Evolutionary conservation across 1,140 invertebrate genomes (phyloP), one percentile per base, ranked within the genome.

Genomic region (Paralvinella palmiformis): DNA sequence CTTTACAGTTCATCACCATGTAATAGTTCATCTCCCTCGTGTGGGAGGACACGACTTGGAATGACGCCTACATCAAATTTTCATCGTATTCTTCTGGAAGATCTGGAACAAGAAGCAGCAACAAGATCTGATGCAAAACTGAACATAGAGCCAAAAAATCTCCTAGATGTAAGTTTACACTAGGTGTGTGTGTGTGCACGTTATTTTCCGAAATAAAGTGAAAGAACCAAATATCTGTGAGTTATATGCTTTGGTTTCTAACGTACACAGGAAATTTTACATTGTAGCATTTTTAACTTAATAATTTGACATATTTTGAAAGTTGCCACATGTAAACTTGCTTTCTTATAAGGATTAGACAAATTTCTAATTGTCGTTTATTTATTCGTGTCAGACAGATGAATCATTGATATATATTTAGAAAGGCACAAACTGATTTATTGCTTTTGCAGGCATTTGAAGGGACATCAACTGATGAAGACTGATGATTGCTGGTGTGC

Each of bases 101-200:
- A n/a, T n/a, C n/a, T n/a, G n/a, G n/a, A n/a, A n/a, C n/a, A 63
- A 27, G 24, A 61, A 7, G 4, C 41, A 2, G 69, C 71, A 3
- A 32, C 37, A 13, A 69, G 70, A n/a, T 48, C 62, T n/a, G 31
- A 33, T 2, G 67, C 62, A 6, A 74, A 73, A 64, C 63, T 64
- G 15, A 61, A 57, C 32, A 74, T 76, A 37, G 74, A 70, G 61
- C 74, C 74, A 1, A 74, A 74, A 63, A 76, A 76, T 65, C 67
- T 76, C 1, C 64, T 76, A 45, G 69, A 66, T 59, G 74, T 76
- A 70, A 67, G 69, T 65, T 44, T 44, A 15, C 13, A 44, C 37
- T 15, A 44, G 13, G 13, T 44, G 13, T 15, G 13, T 15, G 13
- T 15, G 37, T n/a, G 13, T n/a, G n/a, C 13, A 15, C 13, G 13